Conservation (phyloP, 2,888 invertebrate genomes). For the Arenicola marina region DNA sequence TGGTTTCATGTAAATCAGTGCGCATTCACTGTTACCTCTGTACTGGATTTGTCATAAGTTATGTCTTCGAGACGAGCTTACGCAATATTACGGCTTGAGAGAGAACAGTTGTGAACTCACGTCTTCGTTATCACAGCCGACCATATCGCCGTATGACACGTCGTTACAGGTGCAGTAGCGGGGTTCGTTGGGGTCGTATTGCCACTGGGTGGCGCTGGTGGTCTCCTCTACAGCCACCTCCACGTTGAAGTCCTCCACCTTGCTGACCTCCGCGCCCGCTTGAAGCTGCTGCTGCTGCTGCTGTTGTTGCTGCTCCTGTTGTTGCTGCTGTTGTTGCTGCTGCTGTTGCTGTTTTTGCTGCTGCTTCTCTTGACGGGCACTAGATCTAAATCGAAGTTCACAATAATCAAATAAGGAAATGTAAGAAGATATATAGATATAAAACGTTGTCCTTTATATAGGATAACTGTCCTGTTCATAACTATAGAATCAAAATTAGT, state of each 20-base stretch:
- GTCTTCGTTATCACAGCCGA: conserved; percentile 97
- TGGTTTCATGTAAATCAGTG: too few relatives aligned
- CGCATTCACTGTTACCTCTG: too few relatives aligned
- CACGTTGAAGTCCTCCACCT: conserved; percentile 65
- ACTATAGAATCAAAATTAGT: too few relatives aligned
- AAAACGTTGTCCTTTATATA: too few relatives aligned
- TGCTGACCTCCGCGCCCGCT: conserved; percentile 44
- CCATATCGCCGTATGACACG: conserved; percentile 98
- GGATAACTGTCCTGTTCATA: too few relatives aligned
- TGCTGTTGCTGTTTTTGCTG: conserved; percentile 18
- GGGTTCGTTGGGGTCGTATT: conserved; percentile 94
- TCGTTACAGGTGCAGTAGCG: conserved; percentile 96
- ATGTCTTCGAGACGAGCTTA: too few relatives aligned
- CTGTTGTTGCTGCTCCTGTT: conserved; percentile 19
- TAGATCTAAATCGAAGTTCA: background rate
- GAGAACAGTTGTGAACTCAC: conserved; percentile 67
- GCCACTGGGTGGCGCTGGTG: conserved; percentile 72
- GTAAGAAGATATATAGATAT: too few relatives aligned
- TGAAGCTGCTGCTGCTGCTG: conserved; percentile 13
- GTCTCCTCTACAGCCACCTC: conserved; percentile 46
- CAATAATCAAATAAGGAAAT: too few relatives aligned
- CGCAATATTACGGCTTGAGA: too few relatives aligned
- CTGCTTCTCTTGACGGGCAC: conserved; percentile 8
- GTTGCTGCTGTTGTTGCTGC: conserved; percentile 15
- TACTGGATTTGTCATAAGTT: too few relatives aligned